Percentiles rank a stretch among this genome's conserved stretches.
phyloP scores from a whole-genome alignment of 2,113 vertebrate genomes.

The Crocuta crocuta region DNA sequence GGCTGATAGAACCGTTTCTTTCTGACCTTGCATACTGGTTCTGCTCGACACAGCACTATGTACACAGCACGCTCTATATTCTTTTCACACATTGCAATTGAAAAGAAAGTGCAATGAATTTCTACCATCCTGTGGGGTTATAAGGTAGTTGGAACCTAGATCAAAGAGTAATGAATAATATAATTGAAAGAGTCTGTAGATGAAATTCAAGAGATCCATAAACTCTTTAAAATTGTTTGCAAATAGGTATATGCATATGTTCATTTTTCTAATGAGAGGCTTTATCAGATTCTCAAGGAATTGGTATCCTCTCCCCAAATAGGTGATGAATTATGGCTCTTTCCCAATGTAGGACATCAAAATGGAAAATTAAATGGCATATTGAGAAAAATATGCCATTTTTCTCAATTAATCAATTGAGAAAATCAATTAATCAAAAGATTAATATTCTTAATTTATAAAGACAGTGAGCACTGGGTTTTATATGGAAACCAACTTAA shows the following conservation, averaged over 20 bases:
- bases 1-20: not conserved
- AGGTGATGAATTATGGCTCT: not conserved
- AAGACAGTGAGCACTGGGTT: not conserved
- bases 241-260: not conserved
- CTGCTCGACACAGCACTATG: not conserved
- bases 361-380: not conserved
- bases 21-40: not conserved
- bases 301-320: not conserved
- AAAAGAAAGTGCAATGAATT: not conserved
- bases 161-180: not conserved
- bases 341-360: not conserved
- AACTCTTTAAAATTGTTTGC: slow-evolving; percentile 19
- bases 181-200: not conserved
- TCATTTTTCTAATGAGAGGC: slow-evolving; percentile 25
- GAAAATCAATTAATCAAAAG: too few relatives aligned
- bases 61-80: not conserved
- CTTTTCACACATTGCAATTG: not conserved
- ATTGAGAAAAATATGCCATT: slow-evolving; percentile 28
- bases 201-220: not conserved
- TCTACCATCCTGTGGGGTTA: not conserved
- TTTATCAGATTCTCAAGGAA: not conserved
- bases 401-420: too few relatives aligned
- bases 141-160: not conserved
- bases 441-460: slow-evolving; percentile 18
- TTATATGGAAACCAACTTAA: too few relatives aligned